Conservation (phyloP, 1,140 invertebrate species). For the Coboldia fuscipes region DNA sequence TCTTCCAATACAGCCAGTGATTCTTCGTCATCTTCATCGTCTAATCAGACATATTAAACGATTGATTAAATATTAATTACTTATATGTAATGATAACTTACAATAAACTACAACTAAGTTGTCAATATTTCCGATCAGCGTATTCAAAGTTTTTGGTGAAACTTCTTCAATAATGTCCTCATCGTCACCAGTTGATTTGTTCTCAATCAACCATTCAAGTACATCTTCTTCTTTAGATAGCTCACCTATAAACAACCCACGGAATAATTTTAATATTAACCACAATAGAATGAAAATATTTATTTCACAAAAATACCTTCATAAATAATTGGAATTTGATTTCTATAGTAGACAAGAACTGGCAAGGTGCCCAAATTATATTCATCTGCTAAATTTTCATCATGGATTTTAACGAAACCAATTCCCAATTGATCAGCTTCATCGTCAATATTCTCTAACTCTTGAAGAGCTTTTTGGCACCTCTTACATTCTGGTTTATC, state of each 20-base stretch:
- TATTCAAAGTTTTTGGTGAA: conserved; percentile 64
- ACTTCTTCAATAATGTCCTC: conserved; percentile 89
- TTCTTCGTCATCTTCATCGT: conserved; percentile 66
- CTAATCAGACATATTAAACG: conserved; percentile 21
- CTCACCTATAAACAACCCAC: conserved; percentile 40
- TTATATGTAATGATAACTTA: too few relatives aligned
- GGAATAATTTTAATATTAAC: neutral
- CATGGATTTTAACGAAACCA: conserved; percentile 86
- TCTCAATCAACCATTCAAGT: conserved; percentile 77
- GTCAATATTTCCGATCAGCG: conserved; percentile 74
- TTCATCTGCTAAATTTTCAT: conserved; percentile 75
- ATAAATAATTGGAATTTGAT: conserved; percentile 86
- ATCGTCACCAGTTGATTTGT: conserved; percentile 80
- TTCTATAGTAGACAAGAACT: conserved; percentile 78
- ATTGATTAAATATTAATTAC: too few relatives aligned
- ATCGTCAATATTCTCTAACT: conserved; percentile 86
- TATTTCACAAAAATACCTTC: conserved; percentile 37
- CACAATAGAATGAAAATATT: neutral
- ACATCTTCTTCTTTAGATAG: conserved; percentile 79
- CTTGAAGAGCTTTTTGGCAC: conserved; percentile 69
- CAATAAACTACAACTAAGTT: conserved; percentile 84
- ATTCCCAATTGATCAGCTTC: conserved; percentile 89
- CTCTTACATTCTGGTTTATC: conserved; percentile 85
- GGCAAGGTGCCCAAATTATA: conserved; percentile 78
- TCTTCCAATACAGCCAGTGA: conserved; percentile 64